Conservation (phyloP, 2,888 invertebrate species). For the Cataglyphis cursor region DNA sequence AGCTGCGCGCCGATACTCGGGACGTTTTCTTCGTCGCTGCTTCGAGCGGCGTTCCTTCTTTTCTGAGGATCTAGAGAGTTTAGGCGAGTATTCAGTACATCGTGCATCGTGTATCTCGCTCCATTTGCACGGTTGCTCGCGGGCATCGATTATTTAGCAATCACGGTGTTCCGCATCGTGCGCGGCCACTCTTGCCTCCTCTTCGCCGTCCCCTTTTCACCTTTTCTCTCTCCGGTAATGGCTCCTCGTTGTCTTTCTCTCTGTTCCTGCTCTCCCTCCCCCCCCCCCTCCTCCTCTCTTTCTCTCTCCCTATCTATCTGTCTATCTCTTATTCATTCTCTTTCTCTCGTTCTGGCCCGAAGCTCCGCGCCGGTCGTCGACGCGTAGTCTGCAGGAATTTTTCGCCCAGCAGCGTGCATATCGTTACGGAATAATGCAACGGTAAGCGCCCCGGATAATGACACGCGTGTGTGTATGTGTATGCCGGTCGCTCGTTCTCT, state of each 20-base stretch:
- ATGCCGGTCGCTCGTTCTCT: constrained; percentile 26
- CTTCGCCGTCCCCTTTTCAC: constrained; percentile 53
- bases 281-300: not conserved
- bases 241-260: constrained; percentile 9
- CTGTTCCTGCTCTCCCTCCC: not conserved
- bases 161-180: constrained; percentile 72
- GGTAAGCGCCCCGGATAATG: constrained; percentile 79
- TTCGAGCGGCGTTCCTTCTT: constrained; percentile 17
- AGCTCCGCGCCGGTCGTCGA: constrained; percentile 43
- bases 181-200: constrained; percentile 57
- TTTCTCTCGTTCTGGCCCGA: constrained; percentile 45
- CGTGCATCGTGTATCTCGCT: constrained; percentile 56
- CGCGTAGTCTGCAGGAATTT: constrained; percentile 67
- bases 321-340: not conserved
- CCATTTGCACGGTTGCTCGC: constrained; percentile 63
- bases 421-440: constrained; percentile 74
- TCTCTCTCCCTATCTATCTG: not conserved
- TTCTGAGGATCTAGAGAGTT: constrained; percentile 32
- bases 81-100: constrained; percentile 57
- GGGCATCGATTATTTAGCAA: constrained; percentile 81
- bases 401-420: constrained; percentile 75
- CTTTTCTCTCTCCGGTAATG: constrained; percentile 54
- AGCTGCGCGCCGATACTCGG: constrained; percentile 21
- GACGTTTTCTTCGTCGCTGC: constrained; percentile 40
- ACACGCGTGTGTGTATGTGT: constrained; percentile 71